phyloP scores from a whole-genome alignment of 2,797 vertebrate genomes.

The Rhabdophis nuchalis region DNA sequence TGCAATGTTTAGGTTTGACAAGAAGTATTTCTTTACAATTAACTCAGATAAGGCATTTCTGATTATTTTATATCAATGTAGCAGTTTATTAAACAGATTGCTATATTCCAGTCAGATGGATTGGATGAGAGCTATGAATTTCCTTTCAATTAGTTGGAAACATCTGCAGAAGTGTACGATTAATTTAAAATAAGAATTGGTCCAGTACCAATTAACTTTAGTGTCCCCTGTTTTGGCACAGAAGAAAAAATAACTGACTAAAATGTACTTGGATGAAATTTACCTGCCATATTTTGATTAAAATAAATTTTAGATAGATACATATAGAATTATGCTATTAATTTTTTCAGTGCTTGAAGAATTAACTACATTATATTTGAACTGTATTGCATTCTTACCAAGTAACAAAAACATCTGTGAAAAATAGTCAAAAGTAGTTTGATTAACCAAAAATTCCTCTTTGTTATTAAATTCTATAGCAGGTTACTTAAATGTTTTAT shows the following conservation, averaged over 20 bases:
- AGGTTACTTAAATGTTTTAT: background rate
- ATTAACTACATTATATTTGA: background rate
- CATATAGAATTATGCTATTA: background rate
- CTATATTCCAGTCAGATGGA: constrained; percentile 29
- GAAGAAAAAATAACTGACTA: constrained; percentile 15
- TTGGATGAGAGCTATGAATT: constrained; percentile 35
- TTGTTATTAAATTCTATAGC: background rate
- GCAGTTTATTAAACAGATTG: constrained; percentile 29
- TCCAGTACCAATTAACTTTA: background rate
- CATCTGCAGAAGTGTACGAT: constrained; percentile 12
- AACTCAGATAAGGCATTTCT: constrained; percentile 30
- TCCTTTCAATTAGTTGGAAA: constrained; percentile 31
- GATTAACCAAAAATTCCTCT: background rate
- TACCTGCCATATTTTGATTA: background rate
- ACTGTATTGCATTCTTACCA: background rate
- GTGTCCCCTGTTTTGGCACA: background rate
- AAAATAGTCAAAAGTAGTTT: background rate
- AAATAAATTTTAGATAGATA: background rate
- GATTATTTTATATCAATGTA: background rate
- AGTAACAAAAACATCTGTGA: background rate
- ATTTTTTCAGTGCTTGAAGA: background rate
- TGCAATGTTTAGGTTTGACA: background rate
- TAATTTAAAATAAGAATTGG: constrained; percentile 13
- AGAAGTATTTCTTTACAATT: background rate
- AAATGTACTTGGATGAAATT: background rate